Base-by-base conservation (phyloP, 2,888 invertebrate genomes). In the Zaprionus obscuricornis region DNA sequence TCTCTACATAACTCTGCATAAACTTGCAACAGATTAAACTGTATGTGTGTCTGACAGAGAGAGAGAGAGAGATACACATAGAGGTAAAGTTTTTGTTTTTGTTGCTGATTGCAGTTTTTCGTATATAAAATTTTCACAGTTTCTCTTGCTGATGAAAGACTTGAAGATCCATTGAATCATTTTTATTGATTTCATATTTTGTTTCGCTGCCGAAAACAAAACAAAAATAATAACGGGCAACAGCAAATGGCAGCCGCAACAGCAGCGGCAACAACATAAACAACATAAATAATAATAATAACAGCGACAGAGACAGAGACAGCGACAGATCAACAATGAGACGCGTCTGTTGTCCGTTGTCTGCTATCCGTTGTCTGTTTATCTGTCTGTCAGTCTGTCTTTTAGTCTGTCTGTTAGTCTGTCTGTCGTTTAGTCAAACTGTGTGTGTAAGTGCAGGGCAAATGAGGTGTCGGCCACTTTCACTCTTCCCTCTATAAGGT, bases 111-210 rank as follows among this genome's bases (percentile, higher is more conserved):
- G 27, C 22, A 13, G 13, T 49, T 43, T 50, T 55, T 26, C 36
- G 22, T 26, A 37, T 20, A 24, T 11, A 37, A 56, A 51, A 42
- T 76, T 62, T 75, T 59, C 63, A 74, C 62, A 58, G 49, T 63
- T 74, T 68, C 71, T 70, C 69, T 59, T 22, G 51, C 18, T 34
- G 82, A 82, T 86, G 83, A 83, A 83, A 83, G 85, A 81, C 51
- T 46, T 52, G 60, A 68, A n/a, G 42, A 52, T 46, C 59, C 75
- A 82, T 82, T 82, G 82, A 82, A 83, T 84, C 82, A 83, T 74
- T 66, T 75, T 78, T 85, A 82, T 85, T 82, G 79, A 85, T 82
- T 85, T 85, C 85, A 85, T 85, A 81, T 83, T 74, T 81, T 74
- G 46, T 49, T 55, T 56, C 57, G 54, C 27, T 36, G 34, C 31